Base-by-base conservation (phyloP, 2,113 vertebrate species). In the Sturnira hondurensis region DNA sequence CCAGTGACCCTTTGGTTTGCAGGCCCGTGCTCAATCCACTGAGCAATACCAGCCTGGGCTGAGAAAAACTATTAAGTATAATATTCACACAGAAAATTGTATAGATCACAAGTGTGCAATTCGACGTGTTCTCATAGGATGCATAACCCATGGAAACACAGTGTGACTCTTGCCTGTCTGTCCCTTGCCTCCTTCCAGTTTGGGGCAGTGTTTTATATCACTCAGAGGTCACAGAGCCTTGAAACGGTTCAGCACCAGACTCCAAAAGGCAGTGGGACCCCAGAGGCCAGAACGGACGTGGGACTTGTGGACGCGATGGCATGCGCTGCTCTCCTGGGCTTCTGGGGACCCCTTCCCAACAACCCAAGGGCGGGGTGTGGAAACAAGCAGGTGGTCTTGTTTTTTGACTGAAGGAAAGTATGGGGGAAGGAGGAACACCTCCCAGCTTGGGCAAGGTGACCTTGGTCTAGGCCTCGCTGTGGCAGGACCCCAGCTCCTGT, bases 91-190 rank as follows among this genome's bases (percentile, higher is more conserved):
- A 36, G 56, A 56, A 36, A 67, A 45, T 24, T 22, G 2, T 83
- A 76, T 20, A 28, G 1, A 65, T 74, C 16, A 36, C 28, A n/a
- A 52, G 43, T 26, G 2, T n/a, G n/a, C 41, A 38, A 52, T 58
- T 41, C 17, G 20, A 36, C 16, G 63, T 6, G 28, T 54, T 74
- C 67, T 67, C 6, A 7, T 31, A 54, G 77, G 28, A n/a, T 47
- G 58, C 56, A 76, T 24, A 24, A 56, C 22, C 38, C 3, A 2
- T 26, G 70, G 45, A 47, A 65, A 38, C 43, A 20, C 43, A 50
- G 84, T 2, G 1, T 33, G n/a, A n/a, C 1, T 26, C 33, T 4
- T 15, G 2, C 41, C 24, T 16, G n/a, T n/a, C 24, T 16, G n/a
- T n/a, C 84, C 15, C 5, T 1, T 31, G 50, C 13, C n/a, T 24